Evolutionary conservation across 2,888 invertebrate genomes (phyloP).

Genomic region (Ectemnius cavifrons): DNA sequence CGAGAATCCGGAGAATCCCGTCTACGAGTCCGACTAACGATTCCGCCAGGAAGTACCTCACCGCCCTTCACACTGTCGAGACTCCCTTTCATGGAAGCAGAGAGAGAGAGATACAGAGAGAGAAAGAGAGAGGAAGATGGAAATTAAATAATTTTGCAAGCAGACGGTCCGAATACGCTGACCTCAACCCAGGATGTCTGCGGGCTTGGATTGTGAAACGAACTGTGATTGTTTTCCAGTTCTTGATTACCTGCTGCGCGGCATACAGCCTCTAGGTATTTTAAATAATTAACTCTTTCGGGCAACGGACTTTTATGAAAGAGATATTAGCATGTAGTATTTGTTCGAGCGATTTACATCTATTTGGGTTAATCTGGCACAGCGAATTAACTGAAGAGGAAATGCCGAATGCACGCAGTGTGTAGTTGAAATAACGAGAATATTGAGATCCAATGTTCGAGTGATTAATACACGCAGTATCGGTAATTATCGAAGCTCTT

Average conservation of each 20-base stretch:
- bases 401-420: too few relatives aligned
- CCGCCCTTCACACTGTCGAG: not conserved
- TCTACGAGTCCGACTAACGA: constrained; percentile 59
- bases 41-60: constrained; percentile 54
- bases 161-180: constrained; percentile 44
- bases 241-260: constrained; percentile 32
- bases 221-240: constrained; percentile 10
- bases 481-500: too few relatives aligned
- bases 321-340: too few relatives aligned
- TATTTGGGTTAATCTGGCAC: too few relatives aligned
- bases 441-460: too few relatives aligned
- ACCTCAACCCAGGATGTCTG: not conserved
- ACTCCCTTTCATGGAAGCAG: constrained; percentile 25
- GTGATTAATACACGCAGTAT: too few relatives aligned
- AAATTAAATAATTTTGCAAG: constrained; percentile 61
- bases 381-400: too few relatives aligned
- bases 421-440: too few relatives aligned
- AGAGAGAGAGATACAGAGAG: not conserved
- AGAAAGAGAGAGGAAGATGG: constrained; percentile 14
- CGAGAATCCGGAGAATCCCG: constrained; percentile 54
- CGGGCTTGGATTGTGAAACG: not conserved
- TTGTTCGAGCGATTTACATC: too few relatives aligned
- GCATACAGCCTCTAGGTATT: not conserved
- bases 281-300: too few relatives aligned
- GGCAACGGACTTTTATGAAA: too few relatives aligned